Conservation (phyloP, 2,888 invertebrate species). For the Colletes collaris region DNA sequence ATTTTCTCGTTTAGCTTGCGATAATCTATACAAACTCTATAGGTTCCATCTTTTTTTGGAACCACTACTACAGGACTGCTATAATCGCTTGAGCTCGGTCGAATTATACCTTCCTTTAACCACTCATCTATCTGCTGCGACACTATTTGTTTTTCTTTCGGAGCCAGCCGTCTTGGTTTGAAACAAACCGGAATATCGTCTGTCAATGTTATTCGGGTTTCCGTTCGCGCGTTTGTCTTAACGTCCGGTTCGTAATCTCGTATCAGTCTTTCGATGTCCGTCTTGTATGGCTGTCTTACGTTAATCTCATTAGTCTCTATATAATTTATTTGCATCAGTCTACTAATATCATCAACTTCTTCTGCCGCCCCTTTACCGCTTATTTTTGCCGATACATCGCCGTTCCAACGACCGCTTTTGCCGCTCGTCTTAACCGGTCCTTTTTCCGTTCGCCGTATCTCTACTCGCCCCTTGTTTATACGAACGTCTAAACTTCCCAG, state of each 20-base stretch:
- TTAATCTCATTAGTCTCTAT: too few relatives aligned
- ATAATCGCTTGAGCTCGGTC: too few relatives aligned
- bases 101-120: background rate
- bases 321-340: too few relatives aligned
- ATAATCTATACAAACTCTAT: background rate
- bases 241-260: background rate
- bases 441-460: too few relatives aligned
- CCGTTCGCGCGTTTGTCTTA: background rate
- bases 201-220: background rate
- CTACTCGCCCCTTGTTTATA: too few relatives aligned
- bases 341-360: too few relatives aligned
- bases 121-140: background rate
- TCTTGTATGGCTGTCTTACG: background rate
- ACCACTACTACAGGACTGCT: too few relatives aligned
- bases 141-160: background rate
- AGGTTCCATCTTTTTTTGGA: background rate
- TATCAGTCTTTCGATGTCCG: background rate
- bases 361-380: too few relatives aligned
- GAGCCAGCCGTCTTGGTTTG: background rate
- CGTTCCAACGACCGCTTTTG: too few relatives aligned
- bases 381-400: too few relatives aligned
- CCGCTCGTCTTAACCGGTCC: too few relatives aligned
- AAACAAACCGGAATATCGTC: background rate
- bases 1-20: background rate
- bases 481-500: too few relatives aligned